These are phyloP conservation scores for Chondrosia reniformis DNA, from an alignment of 37 sponge, comb jelly and placozoan genomes.

Conservation along the genomic window DNA sequence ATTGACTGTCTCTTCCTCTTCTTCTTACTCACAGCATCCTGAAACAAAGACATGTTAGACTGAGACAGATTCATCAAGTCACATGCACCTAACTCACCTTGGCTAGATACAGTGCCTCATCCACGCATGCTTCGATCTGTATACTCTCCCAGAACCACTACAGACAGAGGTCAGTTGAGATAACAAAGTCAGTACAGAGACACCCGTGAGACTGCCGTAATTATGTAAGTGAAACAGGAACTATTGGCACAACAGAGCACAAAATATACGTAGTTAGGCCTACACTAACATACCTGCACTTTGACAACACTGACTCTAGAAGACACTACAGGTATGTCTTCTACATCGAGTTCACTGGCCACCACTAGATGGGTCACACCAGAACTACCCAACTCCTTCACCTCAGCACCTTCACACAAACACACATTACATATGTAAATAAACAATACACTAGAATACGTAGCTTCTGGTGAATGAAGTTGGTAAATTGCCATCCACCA, in stretches of 20 bases:
- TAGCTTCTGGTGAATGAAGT: too few relatives aligned
- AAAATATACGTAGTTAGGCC: too few relatives aligned
- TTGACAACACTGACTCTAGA: slow-evolving; percentile 67
- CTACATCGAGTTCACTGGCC: slow-evolving; percentile 44
- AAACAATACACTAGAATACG: background rate
- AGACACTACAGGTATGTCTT: slow-evolving; percentile 40
- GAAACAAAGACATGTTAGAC: background rate
- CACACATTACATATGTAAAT: background rate
- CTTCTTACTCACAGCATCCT: slow-evolving; percentile 25
- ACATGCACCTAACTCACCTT: slow-evolving; percentile 38
- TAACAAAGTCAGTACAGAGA: background rate
- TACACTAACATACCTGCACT: too few relatives aligned
- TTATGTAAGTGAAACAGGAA: too few relatives aligned
- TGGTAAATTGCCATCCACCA: too few relatives aligned
- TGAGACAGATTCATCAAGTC: too few relatives aligned
- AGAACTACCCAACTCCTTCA: slow-evolving; percentile 24
- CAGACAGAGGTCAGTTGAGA: background rate
- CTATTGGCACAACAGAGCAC: too few relatives aligned
- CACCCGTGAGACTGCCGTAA: too few relatives aligned
- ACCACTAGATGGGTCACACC: slow-evolving; percentile 64
- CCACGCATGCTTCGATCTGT: slow-evolving; percentile 90
- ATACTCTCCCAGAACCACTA: slow-evolving; percentile 99
- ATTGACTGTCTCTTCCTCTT: slow-evolving; percentile 23
- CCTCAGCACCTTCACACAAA: slow-evolving; percentile 49
- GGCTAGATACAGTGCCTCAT: slow-evolving; percentile 78